These are phyloP conservation scores for Rhopalosiphum nymphaeae DNA, from an alignment of 2,888 invertebrate species.

Conservation along the genomic window DNA sequence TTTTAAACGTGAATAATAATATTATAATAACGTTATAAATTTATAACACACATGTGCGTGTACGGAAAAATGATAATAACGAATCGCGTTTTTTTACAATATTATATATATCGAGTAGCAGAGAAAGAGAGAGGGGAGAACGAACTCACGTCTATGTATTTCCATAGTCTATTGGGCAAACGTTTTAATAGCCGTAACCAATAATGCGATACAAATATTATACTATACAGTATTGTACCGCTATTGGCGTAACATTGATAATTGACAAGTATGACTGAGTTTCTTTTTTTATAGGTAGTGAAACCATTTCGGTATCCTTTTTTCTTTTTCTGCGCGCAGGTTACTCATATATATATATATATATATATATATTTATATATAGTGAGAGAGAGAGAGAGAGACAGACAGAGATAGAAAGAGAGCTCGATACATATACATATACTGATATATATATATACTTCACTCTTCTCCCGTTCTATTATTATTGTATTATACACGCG, in stretches of 20 bases:
- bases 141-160: neutral
- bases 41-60: neutral
- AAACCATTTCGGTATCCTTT: constrained; percentile 60
- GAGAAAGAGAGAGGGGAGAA: neutral
- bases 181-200: constrained; percentile 65
- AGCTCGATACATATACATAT: neutral
- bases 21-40: neutral
- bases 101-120: neutral
- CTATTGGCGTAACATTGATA: constrained; percentile 64
- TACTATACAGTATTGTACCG: constrained; percentile 59
- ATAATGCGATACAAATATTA: constrained; percentile 42
- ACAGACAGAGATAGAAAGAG: neutral
- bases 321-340: constrained; percentile 7
- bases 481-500: constrained; percentile 51
- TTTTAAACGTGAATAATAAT: neutral
- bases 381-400: neutral
- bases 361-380: neutral
- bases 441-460: neutral
- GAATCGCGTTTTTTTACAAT: neutral
- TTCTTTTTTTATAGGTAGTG: constrained; percentile 58
- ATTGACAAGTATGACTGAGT: constrained; percentile 64
- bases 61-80: neutral
- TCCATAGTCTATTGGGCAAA: constrained; percentile 63
- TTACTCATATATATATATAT: neutral
- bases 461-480: constrained; percentile 31